Base-by-base conservation (phyloP, 2,888 invertebrate species). In the Dorcus hopei region DNA sequence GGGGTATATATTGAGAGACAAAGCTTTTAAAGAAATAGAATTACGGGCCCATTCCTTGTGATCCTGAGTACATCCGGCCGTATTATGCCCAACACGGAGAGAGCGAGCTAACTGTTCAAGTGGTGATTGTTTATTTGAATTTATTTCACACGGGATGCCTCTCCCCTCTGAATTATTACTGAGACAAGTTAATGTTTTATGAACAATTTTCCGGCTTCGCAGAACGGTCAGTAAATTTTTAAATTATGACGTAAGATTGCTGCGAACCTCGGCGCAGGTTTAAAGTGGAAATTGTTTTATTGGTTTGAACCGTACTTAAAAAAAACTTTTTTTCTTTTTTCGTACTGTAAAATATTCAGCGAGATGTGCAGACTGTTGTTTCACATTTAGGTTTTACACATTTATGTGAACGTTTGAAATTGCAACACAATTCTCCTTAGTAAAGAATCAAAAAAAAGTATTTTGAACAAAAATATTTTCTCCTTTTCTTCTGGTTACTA, bases 181-280 rank as follows among this genome's bases (percentile, higher is more conserved):
- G 40, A 41, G 50, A 52, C 40, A 48, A 52, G 26, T 57, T 52
- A 61, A 61, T 61, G 51, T 61, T 61, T 61, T 57, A 61, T 51
- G 57, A 57, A 57, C 61, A 57, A 61, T 54, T 61, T 61, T 61
- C 57, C 47, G 50, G 51, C 47, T 50, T 57, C 61, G 54, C 45
- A 57, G 42, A 61, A 54, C 47, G 57, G 61, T 54, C 54, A 53
- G 54, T 61, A 61, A 57, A 61, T 61, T 57, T 61, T 61, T 61
- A 57, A 61, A 61, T 54, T 61, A 61, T 53, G 45, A 50, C 45
- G 49, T 49, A 49, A 38, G 47, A 54, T 52, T 50, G 49, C 41
- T 19, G 6, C 4, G 45, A 45, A 23, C 26, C 26, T 33, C 26
- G 26, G 26, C 26, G 26, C 26, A 7, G 1, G 26, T 33, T 33